Conservation (phyloP, 2,113 vertebrate genomes). For the Nycticebus coucang region DNA sequence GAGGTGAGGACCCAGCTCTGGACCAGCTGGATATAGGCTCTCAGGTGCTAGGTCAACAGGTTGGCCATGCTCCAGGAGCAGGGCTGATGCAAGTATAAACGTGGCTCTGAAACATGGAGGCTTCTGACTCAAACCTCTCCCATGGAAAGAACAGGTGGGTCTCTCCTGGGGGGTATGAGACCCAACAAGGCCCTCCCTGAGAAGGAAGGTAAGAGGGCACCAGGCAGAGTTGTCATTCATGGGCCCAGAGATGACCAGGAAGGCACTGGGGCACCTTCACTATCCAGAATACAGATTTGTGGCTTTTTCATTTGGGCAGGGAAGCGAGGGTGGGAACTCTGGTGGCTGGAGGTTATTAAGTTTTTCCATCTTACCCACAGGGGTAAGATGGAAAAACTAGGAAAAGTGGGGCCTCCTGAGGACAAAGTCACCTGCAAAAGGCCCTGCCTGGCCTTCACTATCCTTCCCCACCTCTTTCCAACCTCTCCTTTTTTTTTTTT, state of each 20-base stretch:
- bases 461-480: no score
- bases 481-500: no score
- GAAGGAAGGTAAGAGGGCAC: neutral
- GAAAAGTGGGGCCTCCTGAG: no score
- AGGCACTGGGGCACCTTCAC: no score
- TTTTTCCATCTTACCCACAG: no score
- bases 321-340: neutral
- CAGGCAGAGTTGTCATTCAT: neutral
- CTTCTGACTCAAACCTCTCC: neutral
- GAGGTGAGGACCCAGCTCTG: neutral
- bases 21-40: neutral
- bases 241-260: neutral
- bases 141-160: neutral
- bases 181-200: neutral
- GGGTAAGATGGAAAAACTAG: neutral
- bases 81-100: no score
- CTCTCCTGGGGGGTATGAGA: neutral
- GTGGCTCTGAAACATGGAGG: neutral
- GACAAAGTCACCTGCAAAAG: no score
- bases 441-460: no score
- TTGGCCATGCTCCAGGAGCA: no score
- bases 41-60: no score
- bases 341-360: neutral
- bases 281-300: no score
- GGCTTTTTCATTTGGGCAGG: neutral